Percentiles rank a stretch among this genome's conserved stretches.
phyloP scores from a whole-genome alignment of 2,113 vertebrate species.

The Amia ocellicauda region DNA sequence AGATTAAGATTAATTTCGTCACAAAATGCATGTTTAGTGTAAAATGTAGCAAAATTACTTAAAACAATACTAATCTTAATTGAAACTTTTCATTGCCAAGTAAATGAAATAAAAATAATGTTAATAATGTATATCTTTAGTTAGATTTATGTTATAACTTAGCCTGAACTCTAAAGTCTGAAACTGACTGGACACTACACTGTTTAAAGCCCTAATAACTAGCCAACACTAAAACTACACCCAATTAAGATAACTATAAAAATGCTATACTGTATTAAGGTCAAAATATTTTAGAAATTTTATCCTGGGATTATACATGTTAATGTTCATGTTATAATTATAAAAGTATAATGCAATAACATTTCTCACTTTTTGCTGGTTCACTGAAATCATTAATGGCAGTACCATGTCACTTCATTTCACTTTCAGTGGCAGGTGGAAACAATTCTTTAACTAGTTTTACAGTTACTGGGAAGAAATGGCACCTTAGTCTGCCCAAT shows the following conservation, averaged over 20 bases:
- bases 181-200: too few species aligned
- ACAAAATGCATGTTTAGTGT: not conserved
- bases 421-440: slow-evolving; percentile 46
- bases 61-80: not conserved
- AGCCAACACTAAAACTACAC: too few species aligned
- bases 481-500: slow-evolving; percentile 51
- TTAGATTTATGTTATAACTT: too few species aligned
- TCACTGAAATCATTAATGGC: slow-evolving; percentile 6
- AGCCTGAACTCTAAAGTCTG: too few species aligned
- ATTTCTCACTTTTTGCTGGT: not conserved
- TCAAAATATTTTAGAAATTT: too few species aligned
- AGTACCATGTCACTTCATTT: slow-evolving; percentile 22
- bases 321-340: too few species aligned
- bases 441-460: slow-evolving; percentile 43
- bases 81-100: not conserved
- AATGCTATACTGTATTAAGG: too few species aligned
- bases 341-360: not conserved
- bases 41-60: not conserved
- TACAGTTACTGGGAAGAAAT: slow-evolving; percentile 47
- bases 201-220: too few species aligned
- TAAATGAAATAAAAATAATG: too few species aligned
- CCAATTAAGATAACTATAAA: too few species aligned
- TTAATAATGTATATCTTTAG: too few species aligned
- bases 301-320: too few species aligned
- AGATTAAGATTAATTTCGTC: not conserved